These are phyloP conservation scores for Ctenopoma kingsleyae DNA, from an alignment of 2,797 vertebrate genomes.

Conservation along the genomic window DNA sequence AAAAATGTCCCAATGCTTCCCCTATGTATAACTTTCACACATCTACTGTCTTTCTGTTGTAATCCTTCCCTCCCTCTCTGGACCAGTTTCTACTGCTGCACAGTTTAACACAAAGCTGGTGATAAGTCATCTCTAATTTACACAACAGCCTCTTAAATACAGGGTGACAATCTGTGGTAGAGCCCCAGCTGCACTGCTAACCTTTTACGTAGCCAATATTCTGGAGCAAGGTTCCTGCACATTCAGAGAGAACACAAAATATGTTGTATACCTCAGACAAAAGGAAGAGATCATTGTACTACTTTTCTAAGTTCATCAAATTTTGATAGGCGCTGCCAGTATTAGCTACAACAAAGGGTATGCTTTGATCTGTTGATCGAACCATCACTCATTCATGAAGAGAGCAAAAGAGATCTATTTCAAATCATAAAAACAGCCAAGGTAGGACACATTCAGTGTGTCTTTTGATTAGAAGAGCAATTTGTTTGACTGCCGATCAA, in stretches of 20 bases:
- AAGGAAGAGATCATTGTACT: neutral
- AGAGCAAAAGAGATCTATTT: conserved; percentile 24
- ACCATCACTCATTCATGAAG: conserved; percentile 26
- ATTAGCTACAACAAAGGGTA: conserved; percentile 17
- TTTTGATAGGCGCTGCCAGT: conserved; percentile 19
- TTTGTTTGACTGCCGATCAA: conserved; percentile 35
- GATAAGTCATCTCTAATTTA: conserved; percentile 80
- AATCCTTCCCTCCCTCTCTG: conserved; percentile 25
- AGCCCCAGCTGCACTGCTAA: conserved; percentile 52
- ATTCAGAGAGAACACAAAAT: conserved; percentile 10
- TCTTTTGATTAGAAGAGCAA: conserved; percentile 25
- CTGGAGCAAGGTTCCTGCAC: conserved; percentile 22
- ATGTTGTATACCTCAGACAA: neutral
- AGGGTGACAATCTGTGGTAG: conserved; percentile 67
- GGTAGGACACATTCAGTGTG: conserved; percentile 4
- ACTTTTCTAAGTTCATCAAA: conserved; percentile 10
- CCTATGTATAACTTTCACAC: conserved; percentile 18
- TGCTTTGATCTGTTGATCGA: conserved; percentile 34
- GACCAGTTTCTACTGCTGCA: conserved; percentile 39
- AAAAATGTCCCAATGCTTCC: conserved; percentile 6
- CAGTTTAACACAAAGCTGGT: conserved; percentile 61
- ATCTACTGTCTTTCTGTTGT: conserved; percentile 28
- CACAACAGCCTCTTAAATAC: conserved; percentile 70
- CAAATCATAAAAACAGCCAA: conserved; percentile 18
- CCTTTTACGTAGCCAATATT: conserved; percentile 43